Evolutionary conservation across 2,888 invertebrate genomes (phyloP).

Genomic region (Heterodera filipjevi): DNA sequence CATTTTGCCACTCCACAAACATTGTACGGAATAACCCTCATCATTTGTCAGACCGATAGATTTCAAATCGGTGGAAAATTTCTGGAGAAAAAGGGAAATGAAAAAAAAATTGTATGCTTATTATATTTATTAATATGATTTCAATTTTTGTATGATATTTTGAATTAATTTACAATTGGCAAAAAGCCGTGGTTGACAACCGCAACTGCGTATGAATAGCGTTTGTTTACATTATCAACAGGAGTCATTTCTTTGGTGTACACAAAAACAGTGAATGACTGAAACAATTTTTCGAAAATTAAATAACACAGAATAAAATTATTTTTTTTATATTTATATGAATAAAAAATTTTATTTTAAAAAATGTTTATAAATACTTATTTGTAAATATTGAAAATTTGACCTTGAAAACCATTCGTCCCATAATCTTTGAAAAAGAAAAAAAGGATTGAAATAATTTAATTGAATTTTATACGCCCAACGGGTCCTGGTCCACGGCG

Average conservation of each 20-base stretch:
- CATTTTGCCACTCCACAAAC: slow-evolving; percentile 44
- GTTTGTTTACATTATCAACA: slow-evolving; percentile 37
- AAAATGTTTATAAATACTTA: too few species aligned
- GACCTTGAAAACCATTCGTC: slow-evolving; percentile 59
- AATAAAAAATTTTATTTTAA: too few species aligned
- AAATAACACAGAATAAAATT: too few species aligned
- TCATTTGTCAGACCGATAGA: slow-evolving; percentile 48
- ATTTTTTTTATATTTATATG: too few species aligned
- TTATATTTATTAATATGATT: too few species aligned
- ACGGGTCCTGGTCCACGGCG: slow-evolving; percentile 63
- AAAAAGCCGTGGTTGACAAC: slow-evolving; percentile 47
- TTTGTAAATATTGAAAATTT: slow-evolving; percentile 21
- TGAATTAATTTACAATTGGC: not conserved
- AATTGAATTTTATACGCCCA: slow-evolving; percentile 48
- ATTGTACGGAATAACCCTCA: slow-evolving; percentile 50
- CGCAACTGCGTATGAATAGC: slow-evolving; percentile 56
- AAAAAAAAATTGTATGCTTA: not conserved
- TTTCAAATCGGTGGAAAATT: slow-evolving; percentile 46
- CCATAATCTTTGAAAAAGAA: slow-evolving; percentile 50
- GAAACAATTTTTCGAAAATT: slow-evolving; percentile 31
- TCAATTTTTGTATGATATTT: not conserved
- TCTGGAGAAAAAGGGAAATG: slow-evolving; percentile 36
- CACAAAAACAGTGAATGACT: slow-evolving; percentile 54
- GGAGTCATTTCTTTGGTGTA: slow-evolving; percentile 59
- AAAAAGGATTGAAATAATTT: not conserved